Evolutionary conservation across 2,113 vertebrate species (phyloP), one percentile per base, ranked within the genome.

Genomic region (Melanerpes aurifrons): DNA sequence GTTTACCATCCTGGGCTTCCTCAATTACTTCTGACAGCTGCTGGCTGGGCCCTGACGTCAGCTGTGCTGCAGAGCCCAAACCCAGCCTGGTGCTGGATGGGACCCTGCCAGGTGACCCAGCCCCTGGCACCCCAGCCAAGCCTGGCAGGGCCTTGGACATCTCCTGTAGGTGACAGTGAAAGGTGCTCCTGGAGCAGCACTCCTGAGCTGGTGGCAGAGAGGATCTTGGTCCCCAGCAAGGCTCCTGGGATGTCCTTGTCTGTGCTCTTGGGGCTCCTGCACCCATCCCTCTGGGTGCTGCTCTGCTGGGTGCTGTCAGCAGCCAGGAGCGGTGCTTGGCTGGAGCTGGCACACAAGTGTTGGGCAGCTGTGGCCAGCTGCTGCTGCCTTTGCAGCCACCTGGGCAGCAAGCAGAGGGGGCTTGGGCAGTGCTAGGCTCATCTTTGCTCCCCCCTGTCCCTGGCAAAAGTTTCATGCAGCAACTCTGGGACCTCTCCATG

Each of bases 21-120:
- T 97, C 97, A 95, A 93, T 97, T 32, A 82, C 80, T 77, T 62
- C 89, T 75, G 95, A 94, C 97, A 97, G 97, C 94, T 97, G 97
- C 93, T 83, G 94, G 87, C 82, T 96, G 95, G 77, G 87, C 85
- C 32, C 13, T 93, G 93, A 94, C 31, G 56, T 87, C 95, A 95
- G 20, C 43, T 8, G 32, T 3, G 54, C 53, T 24, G 2, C 37
- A 2, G 50, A 96, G 75, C 80, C 82, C 71, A 62, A 26, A 62
- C 59, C 18, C 15, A 2, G 25, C 17, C 37, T 72, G 81, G 20
- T 5, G 7, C 4, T 21, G 67, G 67, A 25, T 0, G 12, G 69
- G 50, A 70, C 50, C 22, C 75, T 0, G 0, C 10, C 50, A 59
- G 37, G 56, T 28, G 56, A 57, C 26, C 0, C 3, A 61, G 59